Conservation (phyloP, 2,113 vertebrate genomes). For the Micronycteris hirsuta region DNA sequence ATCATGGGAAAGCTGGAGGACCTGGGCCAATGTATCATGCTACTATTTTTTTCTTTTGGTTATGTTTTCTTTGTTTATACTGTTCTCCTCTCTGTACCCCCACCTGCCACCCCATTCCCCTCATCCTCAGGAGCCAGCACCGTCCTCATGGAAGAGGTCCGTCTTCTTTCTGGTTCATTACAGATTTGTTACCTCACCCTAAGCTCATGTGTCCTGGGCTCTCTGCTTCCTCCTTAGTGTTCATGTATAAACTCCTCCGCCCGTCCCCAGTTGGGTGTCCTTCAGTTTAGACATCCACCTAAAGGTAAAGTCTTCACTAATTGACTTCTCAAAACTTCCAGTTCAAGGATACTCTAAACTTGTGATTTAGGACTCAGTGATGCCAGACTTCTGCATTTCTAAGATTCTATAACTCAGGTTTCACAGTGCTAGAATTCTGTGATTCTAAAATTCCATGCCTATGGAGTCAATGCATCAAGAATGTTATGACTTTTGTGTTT, state of each 20-base stretch:
- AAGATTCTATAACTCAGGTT: constrained; percentile 19
- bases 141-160: neutral
- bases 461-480: neutral
- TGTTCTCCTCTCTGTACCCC: neutral
- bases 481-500: constrained; percentile 6
- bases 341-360: neutral
- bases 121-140: neutral
- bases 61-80: neutral
- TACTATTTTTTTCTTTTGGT: neutral
- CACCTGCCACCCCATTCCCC: neutral
- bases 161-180: neutral
- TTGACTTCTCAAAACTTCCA: constrained; percentile 22
- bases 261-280: neutral
- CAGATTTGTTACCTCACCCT: neutral
- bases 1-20: neutral
- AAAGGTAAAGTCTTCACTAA: neutral
- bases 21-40: neutral
- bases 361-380: neutral
- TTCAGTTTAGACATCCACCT: neutral
- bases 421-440: constrained; percentile 2
- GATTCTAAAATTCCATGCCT: neutral
- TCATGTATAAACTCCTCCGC: neutral
- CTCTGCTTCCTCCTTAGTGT: neutral
- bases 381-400: neutral
- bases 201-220: neutral